Evolutionary conservation across 1,140 invertebrate species (phyloP).

Genomic region (Ceratosolen solmsi): DNA sequence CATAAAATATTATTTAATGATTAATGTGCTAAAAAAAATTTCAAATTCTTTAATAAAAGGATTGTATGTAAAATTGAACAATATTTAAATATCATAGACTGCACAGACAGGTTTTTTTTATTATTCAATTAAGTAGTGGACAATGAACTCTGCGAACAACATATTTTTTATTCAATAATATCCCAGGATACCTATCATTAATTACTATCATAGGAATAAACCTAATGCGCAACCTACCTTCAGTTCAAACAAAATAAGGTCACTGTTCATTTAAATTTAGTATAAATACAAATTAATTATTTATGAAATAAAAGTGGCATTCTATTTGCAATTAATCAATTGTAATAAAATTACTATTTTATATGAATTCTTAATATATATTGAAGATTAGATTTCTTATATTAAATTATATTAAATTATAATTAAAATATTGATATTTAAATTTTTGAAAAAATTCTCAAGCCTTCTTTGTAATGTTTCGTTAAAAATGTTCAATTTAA

Average conservation of each 20-base stretch:
- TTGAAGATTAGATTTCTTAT: background rate
- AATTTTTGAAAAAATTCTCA: too few species aligned
- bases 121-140: background rate
- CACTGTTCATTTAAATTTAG: background rate
- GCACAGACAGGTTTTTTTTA: too few species aligned
- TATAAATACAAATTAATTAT: conserved; percentile 3
- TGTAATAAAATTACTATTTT: background rate
- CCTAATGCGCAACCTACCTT: too few species aligned
- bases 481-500: too few species aligned
- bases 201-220: background rate
- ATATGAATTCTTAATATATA: background rate
- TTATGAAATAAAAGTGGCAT: background rate
- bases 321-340: background rate
- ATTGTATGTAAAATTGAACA: too few species aligned
- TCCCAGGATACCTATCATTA: background rate
- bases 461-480: too few species aligned
- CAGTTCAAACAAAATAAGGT: too few species aligned
- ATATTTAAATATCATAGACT: too few species aligned
- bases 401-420: too few species aligned
- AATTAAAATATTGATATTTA: too few species aligned
- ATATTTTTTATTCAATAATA: background rate
- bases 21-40: background rate
- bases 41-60: too few species aligned
- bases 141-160: background rate
- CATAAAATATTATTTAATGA: background rate